Percentiles rank a stretch among this genome's conserved stretches.
phyloP scores from a whole-genome alignment of 2,113 vertebrate genomes.

The Campylomormyrus numenius region DNA sequence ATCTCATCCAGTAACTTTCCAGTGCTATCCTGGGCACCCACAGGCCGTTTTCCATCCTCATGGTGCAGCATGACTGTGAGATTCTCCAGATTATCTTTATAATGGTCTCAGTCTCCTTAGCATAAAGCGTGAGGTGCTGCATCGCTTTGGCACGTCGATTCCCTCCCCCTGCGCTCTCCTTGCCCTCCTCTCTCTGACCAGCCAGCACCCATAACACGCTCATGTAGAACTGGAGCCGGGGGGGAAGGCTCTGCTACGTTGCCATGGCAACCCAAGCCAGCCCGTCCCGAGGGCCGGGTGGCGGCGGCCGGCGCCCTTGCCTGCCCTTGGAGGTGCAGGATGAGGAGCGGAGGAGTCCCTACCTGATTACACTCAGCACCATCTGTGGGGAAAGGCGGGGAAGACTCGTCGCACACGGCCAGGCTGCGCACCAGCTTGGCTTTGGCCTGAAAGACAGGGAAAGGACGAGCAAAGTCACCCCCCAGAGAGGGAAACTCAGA shows the following conservation, averaged over 20 bases:
- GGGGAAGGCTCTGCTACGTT: not conserved
- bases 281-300: not conserved
- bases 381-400: conserved; percentile 55
- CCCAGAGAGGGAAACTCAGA: not conserved
- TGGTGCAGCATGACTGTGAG: not conserved
- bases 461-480: not conserved
- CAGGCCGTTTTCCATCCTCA: not conserved
- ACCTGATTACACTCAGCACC: conserved; percentile 71
- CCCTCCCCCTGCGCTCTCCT: not conserved
- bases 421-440: conserved; percentile 80
- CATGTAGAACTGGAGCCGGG: too few species aligned
- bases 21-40: not conserved
- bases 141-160: not conserved
- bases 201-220: not conserved
- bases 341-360: conserved; percentile 24
- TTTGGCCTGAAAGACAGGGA: conserved; percentile 67
- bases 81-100: not conserved
- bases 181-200: too few species aligned
- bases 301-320: conserved; percentile 8
- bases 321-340: conserved; percentile 16
- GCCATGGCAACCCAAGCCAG: not conserved
- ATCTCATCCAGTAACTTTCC: not conserved
- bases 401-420: conserved; percentile 81
- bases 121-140: not conserved
- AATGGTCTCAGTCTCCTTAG: not conserved